phyloP scores from a whole-genome alignment of 2,797 vertebrate genomes.

The Staurois parvus region DNA sequence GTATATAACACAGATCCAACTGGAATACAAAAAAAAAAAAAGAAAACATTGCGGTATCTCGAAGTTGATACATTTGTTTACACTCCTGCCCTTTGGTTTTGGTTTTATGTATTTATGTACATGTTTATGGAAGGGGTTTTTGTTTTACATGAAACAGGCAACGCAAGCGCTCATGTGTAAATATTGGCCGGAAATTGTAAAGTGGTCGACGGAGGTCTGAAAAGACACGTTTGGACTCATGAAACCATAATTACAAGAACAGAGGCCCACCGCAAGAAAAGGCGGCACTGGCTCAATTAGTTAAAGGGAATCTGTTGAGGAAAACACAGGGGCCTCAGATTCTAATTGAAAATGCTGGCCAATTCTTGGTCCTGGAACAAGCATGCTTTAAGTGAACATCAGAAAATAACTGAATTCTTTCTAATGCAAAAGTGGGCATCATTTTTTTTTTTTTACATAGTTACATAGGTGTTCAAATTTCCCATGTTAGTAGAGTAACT shows the following conservation, averaged over 20 bases:
- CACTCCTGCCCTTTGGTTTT: conserved; percentile 3
- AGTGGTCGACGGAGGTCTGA: not conserved
- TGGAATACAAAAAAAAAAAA: not conserved
- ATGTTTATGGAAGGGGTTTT: not conserved
- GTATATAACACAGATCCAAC: not conserved
- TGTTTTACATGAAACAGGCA: not conserved
- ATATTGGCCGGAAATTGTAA: conserved; percentile 1
- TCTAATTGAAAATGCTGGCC: no score
- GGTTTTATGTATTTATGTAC: not conserved
- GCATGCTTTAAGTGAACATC: no score
- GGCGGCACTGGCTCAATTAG: no score
- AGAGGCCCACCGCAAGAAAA: not conserved
- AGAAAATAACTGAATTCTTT: no score
- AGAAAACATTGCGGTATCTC: not conserved
- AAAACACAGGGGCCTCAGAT: not conserved
- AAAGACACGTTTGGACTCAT: not conserved
- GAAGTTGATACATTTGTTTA: not conserved
- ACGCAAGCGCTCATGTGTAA: not conserved
- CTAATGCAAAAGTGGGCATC: no score
- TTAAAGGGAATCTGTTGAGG: not conserved
- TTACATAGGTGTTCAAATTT: no score
- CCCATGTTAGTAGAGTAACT: no score
- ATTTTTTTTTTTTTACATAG: no score
- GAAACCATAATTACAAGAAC: not conserved
- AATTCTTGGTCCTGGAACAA: no score